Conservation (phyloP, 2,797 vertebrate genomes). For the Staurois parvus region DNA sequence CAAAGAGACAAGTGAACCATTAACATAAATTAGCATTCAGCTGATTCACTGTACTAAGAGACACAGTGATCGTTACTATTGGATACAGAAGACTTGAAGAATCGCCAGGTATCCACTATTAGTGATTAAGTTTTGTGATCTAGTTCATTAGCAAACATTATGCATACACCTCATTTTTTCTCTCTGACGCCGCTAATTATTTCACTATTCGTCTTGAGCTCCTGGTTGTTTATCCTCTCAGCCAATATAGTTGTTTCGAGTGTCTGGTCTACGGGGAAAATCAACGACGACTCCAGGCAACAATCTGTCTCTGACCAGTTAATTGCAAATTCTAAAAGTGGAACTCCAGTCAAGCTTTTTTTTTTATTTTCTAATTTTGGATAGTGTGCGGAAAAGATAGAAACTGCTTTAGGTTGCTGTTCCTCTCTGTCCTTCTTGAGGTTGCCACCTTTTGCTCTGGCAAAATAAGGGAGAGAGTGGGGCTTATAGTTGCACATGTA, state of each 20-base stretch:
- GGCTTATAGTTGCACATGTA: too few species aligned
- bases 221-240: background rate
- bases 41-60: constrained; percentile 29
- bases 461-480: too few species aligned
- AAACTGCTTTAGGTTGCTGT: too few species aligned
- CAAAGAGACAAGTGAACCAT: constrained; percentile 1
- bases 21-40: constrained; percentile 43
- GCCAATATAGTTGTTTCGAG: background rate
- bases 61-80: constrained; percentile 35
- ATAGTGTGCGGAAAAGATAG: too few species aligned
- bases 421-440: too few species aligned
- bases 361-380: too few species aligned
- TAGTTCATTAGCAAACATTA: constrained; percentile 47
- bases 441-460: too few species aligned
- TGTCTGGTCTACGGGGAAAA: too few species aligned
- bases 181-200: background rate
- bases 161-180: constrained; percentile 18
- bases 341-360: too few species aligned
- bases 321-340: too few species aligned
- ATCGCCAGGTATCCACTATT: constrained; percentile 27
- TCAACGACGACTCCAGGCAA: too few species aligned
- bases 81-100: constrained; percentile 23
- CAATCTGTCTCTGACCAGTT: too few species aligned
- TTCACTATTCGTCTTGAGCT: constrained; percentile 11
- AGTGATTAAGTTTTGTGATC: constrained; percentile 27